Base-by-base conservation (phyloP, 2,888 invertebrate species). In the Cerastis leucographa region DNA sequence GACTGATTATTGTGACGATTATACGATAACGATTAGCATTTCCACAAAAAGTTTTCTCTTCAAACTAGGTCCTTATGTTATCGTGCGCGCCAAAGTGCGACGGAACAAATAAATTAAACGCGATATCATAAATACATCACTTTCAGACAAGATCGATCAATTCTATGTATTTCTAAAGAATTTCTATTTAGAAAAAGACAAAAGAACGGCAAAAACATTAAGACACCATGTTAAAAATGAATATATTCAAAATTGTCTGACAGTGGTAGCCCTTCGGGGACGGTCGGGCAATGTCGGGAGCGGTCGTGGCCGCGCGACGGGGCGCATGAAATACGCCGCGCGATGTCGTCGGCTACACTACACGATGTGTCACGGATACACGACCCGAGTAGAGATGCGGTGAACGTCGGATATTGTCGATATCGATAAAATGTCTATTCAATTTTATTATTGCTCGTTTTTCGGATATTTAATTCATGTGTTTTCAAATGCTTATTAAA, bases 281-380 rank as follows among this genome's bases (percentile, higher is more conserved):
- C 62, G 76, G 56, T 83, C 85, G 89, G 82, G 70, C 64, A 68
- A 49, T 76, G 83, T 74, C 85, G 86, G 89, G 84, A 81, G 78
- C 85, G 85, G 87, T 86, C 87, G 85, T 85, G 80, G 88, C 87
- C 88, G 91, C 93, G 91, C 92, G 90, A 90, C 92, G 93, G 92
- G 93, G 92, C 93, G 94, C 93, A 93, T 95, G 93, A 95, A 95
- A 94, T 94, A 95, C 93, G 92, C 89, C 89, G 88, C 91, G 92
- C 90, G 88, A 87, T 88, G 88, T 88, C 89, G 90, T 89, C 90
- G 90, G 82, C 88, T 87, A 87, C 88, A 87, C 89, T 90, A 90
- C 90, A 89, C 93, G 93, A 94, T 92, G 93, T 94, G 95, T 94
- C 94, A 94, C 94, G 93, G 94, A 94, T 94, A 94, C 93, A 91